A percentile compares a stretch with the other conserved stretches of the same genome.
Conservation (phyloP, 2,888 invertebrate genomes). For the Macrophya annulata region DNA sequence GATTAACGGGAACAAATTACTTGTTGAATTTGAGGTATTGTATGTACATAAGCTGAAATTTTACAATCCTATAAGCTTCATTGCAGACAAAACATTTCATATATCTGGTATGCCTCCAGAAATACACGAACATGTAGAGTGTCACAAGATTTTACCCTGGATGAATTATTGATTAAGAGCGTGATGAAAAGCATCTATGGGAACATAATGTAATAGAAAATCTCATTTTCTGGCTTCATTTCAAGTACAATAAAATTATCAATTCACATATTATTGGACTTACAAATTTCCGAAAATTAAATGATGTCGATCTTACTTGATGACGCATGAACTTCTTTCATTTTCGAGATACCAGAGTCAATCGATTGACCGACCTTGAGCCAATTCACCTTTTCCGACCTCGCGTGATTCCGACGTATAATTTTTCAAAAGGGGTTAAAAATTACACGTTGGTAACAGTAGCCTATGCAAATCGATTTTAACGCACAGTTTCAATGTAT, state of each 20-base stretch:
- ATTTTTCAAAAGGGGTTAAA: not conserved
- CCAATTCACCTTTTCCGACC: conserved; percentile 28
- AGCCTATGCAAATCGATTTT: conserved; percentile 44
- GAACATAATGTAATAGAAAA: not conserved
- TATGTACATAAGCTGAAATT: not conserved
- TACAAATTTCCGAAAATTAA: not conserved
- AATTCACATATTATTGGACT: not conserved
- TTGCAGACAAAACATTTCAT: not conserved
- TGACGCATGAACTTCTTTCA: not conserved
- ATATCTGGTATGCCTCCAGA: not conserved
- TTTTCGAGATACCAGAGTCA: not conserved
- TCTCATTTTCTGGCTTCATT: not conserved
- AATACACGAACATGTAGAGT: not conserved
- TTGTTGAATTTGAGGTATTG: not conserved
- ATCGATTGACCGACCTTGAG: conserved; percentile 35
- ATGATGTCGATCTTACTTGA: not conserved
- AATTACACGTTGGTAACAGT: conserved; percentile 28
- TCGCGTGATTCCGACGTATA: conserved; percentile 19
- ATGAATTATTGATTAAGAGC: not conserved
- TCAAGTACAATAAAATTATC: not conserved
- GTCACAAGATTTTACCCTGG: not conserved
- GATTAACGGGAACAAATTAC: not conserved
- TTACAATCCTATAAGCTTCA: not conserved
- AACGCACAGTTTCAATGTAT: conserved; percentile 25
- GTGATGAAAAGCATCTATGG: not conserved